Percentiles rank a stretch among this genome's conserved stretches.
phyloP scores from a whole-genome alignment of 1,140 invertebrate genomes.

The Trinorchestia longiramus region DNA sequence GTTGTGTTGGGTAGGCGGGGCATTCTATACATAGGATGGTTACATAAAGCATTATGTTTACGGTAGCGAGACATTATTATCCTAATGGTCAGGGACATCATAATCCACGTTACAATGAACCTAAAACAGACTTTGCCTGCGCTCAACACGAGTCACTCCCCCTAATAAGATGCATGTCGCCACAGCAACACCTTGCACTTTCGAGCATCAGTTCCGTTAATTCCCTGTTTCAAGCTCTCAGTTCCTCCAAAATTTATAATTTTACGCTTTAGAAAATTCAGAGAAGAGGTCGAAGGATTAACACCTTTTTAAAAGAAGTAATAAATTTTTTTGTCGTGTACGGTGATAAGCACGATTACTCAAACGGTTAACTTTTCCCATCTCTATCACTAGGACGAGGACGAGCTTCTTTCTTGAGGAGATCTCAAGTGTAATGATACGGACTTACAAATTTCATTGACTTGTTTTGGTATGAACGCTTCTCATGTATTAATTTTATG shows the following conservation, averaged over 20 bases:
- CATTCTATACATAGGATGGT: background rate
- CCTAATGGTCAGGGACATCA: constrained; percentile 42
- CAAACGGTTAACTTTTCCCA: too few relatives aligned
- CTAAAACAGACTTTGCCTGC: background rate
- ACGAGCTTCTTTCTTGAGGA: background rate
- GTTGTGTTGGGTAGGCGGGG: background rate
- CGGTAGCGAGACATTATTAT: constrained; percentile 21
- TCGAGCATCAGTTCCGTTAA: background rate
- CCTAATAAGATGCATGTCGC: constrained; percentile 2
- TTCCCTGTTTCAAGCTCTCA: background rate
- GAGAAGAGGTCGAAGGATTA: background rate
- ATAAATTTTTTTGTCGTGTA: background rate
- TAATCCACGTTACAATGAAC: constrained; percentile 19
- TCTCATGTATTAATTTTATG: background rate
- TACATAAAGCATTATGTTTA: constrained; percentile 30
- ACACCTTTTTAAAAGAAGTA: background rate
- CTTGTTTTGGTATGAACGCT: background rate
- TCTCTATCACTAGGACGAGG: too few relatives aligned
- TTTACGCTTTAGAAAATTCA: background rate
- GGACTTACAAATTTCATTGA: background rate
- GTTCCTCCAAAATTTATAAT: background rate
- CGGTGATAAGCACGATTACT: background rate
- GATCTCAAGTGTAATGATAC: background rate
- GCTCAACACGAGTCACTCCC: background rate
- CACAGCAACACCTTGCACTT: background rate